Evolutionary conservation across 2,888 invertebrate species (phyloP), one percentile per base, ranked within the genome.

Genomic region (Ferdinandea cuprea): DNA sequence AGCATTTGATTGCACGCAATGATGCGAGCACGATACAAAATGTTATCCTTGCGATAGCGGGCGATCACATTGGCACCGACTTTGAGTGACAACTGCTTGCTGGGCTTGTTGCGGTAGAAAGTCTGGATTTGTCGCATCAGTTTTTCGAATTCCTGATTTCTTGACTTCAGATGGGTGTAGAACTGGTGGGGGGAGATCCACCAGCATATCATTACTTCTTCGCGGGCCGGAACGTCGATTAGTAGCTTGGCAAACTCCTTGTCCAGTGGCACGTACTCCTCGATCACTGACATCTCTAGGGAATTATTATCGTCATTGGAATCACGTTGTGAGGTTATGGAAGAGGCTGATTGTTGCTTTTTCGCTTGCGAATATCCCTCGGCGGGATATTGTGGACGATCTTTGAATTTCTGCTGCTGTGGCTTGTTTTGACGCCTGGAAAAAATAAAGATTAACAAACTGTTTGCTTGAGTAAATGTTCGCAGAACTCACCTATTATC

Each of bases 141-240:
- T 2, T 91, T 91, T 13, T 93, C 92, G 88, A 96, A 95, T 85
- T 93, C 93, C 0, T 89, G 88, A 86, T 92, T 91, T 4, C 91
- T 86, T 0, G 92, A 91, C 52, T 92, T 87, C 15, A 93, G 90
- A 86, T 94, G 94, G 0, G 93, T 93, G 89, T 93, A 95, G 89
- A 96, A 96, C 86, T 93, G 93, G 79, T 93, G 92, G 0, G 96
- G 96, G 79, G 94, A 94, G 66, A 94, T 93, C 88, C 95, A 95
- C 96, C 96, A 96, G 1, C 94, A 94, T 40, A 96, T 92, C 1
- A 92, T 92, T 0, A 95, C 92, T 71, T 93, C 92, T 63, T 93
- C 93, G 61, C 92, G 92, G 0, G 91, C 90, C 13, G 93, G 93
- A 0, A 92, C 88, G 17, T 92, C 91, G 2, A 94, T 89, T 0